Percentiles rank a stretch among this genome's conserved stretches.
phyloP scores from a whole-genome alignment of 2,113 vertebrate genomes.

The Petaurus breviceps region DNA sequence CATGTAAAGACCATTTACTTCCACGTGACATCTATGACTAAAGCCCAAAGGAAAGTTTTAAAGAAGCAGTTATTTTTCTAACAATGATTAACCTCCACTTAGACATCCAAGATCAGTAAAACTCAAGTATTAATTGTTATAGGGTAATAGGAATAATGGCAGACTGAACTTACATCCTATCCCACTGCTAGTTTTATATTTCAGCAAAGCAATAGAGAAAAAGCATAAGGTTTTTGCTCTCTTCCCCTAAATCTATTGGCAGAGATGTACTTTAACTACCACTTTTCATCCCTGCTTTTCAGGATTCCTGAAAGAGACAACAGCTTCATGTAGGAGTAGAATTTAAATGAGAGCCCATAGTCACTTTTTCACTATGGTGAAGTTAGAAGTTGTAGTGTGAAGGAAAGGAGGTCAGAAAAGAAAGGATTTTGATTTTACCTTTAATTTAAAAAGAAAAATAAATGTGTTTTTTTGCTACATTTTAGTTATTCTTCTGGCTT shows the following conservation, averaged over 20 bases:
- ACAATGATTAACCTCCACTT: background rate
- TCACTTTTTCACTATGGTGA: conserved; percentile 3
- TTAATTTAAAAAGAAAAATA: conserved; percentile 2
- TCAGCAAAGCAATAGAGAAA: background rate
- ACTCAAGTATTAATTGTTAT: conserved; percentile 40
- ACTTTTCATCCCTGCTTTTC: conserved; percentile 6
- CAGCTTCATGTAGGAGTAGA: background rate
- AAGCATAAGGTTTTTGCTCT: background rate
- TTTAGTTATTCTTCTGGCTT: conserved; percentile 9
- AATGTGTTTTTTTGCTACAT: background rate
- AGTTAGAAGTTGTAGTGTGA: background rate
- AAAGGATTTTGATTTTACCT: conserved; percentile 32
- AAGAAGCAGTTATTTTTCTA: conserved; percentile 23
- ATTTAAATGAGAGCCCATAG: conserved; percentile 61
- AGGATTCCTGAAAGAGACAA: conserved; percentile 6
- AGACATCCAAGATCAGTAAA: conserved; percentile 47
- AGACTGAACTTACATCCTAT: background rate
- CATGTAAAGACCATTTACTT: background rate
- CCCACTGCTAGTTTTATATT: background rate
- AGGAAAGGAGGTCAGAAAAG: conserved; percentile 18
- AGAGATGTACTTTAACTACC: background rate
- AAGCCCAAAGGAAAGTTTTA: conserved; percentile 10
- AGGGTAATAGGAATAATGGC: background rate
- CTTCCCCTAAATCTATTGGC: conserved; percentile 4
- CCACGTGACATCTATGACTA: background rate